Evolutionary conservation across 2,113 vertebrate genomes (phyloP).

Genomic region (Triplophysa tibetana): DNA sequence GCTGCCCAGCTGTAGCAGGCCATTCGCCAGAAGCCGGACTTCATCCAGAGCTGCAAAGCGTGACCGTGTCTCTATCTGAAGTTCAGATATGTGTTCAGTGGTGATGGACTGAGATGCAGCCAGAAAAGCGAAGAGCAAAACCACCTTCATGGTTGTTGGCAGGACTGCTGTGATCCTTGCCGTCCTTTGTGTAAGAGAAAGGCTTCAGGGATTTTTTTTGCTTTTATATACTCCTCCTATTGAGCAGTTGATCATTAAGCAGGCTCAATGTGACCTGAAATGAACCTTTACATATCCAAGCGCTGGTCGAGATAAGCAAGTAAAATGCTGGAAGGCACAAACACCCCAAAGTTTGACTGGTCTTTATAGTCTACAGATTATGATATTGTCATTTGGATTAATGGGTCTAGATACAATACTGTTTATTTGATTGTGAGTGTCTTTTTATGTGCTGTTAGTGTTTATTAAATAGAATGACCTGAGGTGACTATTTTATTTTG

Average conservation of each 20-base stretch:
- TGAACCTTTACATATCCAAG: constrained; percentile 61
- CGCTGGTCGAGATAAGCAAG: constrained; percentile 24
- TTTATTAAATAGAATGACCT: constrained; percentile 5
- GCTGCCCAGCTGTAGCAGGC: constrained; percentile 89
- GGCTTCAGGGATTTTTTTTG: constrained; percentile 20
- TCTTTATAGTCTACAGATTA: too few species aligned
- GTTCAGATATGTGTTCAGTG: constrained; percentile 51
- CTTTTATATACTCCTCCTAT: constrained; percentile 5
- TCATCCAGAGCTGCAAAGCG: constrained; percentile 87
- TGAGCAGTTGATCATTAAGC: constrained; percentile 65
- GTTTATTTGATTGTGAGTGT: background rate
- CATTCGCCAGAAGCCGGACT: constrained; percentile 84
- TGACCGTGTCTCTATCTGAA: constrained; percentile 70
- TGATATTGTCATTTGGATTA: too few species aligned
- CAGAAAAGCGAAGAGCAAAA: constrained; percentile 64
- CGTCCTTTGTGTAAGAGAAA: background rate
- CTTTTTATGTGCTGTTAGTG: background rate
- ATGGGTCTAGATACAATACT: too few species aligned
- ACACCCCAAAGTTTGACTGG: background rate
- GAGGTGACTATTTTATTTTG: background rate
- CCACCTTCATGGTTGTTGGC: constrained; percentile 67
- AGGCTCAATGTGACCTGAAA: constrained; percentile 65
- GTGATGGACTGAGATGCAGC: constrained; percentile 65
- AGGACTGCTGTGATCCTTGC: constrained; percentile 3
- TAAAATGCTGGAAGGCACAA: constrained; percentile 14